A percentile compares a stretch with the other conserved stretches of the same genome.
phyloP scores from a whole-genome alignment of 2,113 vertebrate genomes.

The Hyaena hyaena region DNA sequence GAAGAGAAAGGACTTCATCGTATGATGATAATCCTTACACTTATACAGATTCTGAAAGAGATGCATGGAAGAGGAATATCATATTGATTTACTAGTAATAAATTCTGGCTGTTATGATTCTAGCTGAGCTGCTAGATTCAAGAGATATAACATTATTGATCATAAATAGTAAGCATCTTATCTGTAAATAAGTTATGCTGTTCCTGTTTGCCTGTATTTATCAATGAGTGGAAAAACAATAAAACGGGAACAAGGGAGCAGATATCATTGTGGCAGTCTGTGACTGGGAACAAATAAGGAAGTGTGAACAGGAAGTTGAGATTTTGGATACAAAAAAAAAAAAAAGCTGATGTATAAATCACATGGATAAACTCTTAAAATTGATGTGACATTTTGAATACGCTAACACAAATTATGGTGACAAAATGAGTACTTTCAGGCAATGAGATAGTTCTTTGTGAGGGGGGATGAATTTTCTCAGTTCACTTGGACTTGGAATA shows the following conservation, averaged over 20 bases:
- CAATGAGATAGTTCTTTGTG: background rate
- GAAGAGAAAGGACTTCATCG: slow-evolving; percentile 81
- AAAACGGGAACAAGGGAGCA: background rate
- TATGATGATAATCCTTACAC: slow-evolving; percentile 78
- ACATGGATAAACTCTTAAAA: slow-evolving; percentile 7
- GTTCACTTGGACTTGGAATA: background rate
- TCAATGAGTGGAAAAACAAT: slow-evolving; percentile 45
- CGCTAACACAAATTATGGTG: background rate
- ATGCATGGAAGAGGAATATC: slow-evolving; percentile 69
- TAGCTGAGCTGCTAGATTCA: slow-evolving; percentile 77
- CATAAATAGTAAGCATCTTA: slow-evolving; percentile 71
- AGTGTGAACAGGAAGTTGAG: background rate
- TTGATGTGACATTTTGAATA: background rate
- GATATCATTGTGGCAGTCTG: slow-evolving; percentile 4
- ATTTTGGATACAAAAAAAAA: background rate
- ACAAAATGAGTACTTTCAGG: background rate
- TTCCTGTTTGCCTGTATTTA: slow-evolving; percentile 69
- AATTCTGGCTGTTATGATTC: slow-evolving; percentile 74
- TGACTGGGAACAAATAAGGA: background rate
- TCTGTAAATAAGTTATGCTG: slow-evolving; percentile 79
- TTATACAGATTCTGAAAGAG: slow-evolving; percentile 79
- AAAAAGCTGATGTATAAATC: slow-evolving; percentile 22
- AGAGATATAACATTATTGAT: slow-evolving; percentile 80
- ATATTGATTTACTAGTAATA: slow-evolving; percentile 83
- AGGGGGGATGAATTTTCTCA: background rate